phyloP scores from a whole-genome alignment of 2,888 invertebrate genomes.

The Sinopyrophorus schimmeli region DNA sequence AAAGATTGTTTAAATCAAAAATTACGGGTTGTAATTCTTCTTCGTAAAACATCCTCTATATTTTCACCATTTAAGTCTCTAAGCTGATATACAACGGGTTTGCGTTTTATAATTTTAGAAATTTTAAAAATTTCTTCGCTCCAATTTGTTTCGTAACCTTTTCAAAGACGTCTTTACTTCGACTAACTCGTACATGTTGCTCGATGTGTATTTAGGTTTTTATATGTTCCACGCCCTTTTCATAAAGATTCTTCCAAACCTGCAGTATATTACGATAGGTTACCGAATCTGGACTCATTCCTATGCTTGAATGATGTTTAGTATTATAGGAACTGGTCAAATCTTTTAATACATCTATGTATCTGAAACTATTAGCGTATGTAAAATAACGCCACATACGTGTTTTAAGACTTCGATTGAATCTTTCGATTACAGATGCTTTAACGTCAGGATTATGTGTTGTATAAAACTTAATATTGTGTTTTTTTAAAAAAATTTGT shows the following conservation, averaged over 20 bases:
- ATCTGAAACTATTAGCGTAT: constrained; percentile 5
- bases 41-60: too few relatives aligned
- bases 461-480: constrained; percentile 2
- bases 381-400: constrained; percentile 5
- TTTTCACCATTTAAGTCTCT: too few relatives aligned
- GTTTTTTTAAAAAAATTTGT: constrained; percentile 2
- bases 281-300: background rate
- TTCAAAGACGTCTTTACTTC: constrained; percentile 3
- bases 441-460: constrained; percentile 10
- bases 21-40: too few relatives aligned
- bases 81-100: constrained; percentile 3
- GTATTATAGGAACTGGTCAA: background rate
- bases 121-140: constrained; percentile 12
- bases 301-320: constrained; percentile 4
- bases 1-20: too few relatives aligned
- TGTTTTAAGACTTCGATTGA: constrained; percentile 8
- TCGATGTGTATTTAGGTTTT: constrained; percentile 3
- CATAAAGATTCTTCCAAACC: constrained; percentile 8
- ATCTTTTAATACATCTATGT: constrained; percentile 2
- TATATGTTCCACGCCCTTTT: background rate
- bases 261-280: background rate
- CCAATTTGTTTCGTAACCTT: constrained; percentile 3
- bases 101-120: constrained; percentile 1
- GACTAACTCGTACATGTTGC: constrained; percentile 5
- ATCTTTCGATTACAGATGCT: constrained; percentile 6